Conservation (phyloP, 2,797 vertebrate species). For the Falco cherrug region DNA sequence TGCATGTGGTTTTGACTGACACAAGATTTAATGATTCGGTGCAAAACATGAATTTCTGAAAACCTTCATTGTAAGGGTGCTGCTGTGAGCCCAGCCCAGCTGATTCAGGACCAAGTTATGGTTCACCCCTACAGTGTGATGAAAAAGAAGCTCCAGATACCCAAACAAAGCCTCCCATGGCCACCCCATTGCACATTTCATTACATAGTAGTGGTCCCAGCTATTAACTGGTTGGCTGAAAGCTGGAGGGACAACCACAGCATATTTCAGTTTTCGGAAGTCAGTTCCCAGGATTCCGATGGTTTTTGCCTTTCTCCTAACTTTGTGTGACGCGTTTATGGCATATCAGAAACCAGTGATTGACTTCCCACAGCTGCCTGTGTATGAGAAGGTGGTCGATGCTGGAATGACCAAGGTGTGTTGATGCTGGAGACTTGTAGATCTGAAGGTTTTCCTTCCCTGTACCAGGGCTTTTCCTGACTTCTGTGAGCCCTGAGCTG, state of each 20-base stretch:
- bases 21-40: background rate
- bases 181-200: background rate
- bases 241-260: background rate
- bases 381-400: accelerated
- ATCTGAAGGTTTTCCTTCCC: background rate
- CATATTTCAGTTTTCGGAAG: background rate
- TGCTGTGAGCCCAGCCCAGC: background rate
- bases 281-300: background rate
- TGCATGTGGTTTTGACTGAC: background rate
- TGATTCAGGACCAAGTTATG: background rate
- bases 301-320: background rate
- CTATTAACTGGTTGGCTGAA: background rate
- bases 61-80: accelerated
- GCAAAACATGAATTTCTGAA: background rate
- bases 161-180: background rate
- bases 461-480: background rate
- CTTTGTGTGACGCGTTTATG: background rate
- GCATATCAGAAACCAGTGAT: background rate
- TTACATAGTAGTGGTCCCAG: background rate
- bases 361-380: background rate
- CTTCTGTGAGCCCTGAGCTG: background rate
- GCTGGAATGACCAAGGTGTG: background rate
- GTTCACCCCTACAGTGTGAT: background rate
- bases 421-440: background rate
- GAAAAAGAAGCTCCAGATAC: background rate